Evolutionary conservation across 2,888 invertebrate species (phyloP).

Genomic region (Crioceris asparagi): DNA sequence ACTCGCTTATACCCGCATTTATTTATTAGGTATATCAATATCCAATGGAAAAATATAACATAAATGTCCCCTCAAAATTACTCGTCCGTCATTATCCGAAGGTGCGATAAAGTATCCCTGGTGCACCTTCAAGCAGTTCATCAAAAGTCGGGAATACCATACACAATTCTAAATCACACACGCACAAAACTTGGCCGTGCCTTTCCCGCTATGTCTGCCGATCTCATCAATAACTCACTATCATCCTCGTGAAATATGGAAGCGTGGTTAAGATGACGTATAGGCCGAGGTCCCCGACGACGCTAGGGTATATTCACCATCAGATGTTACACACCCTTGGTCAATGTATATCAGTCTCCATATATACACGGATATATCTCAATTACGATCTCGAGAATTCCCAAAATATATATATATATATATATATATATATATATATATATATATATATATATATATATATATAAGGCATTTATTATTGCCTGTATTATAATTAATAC

Average conservation of each 20-base stretch:
- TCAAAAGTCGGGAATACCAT: conserved; percentile 1
- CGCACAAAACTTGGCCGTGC: neutral
- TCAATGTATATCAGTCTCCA: conserved; percentile 11
- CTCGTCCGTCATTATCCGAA: too few species aligned
- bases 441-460: too few species aligned
- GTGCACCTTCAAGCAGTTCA: neutral
- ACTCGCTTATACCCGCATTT: too few species aligned
- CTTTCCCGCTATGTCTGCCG: conserved; percentile 1
- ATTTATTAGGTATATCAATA: too few species aligned
- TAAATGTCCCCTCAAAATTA: too few species aligned
- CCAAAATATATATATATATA: too few species aligned
- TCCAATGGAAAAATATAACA: too few species aligned
- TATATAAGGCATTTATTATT: too few species aligned
- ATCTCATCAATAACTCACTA: conserved; percentile 32
- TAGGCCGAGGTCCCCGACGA: conserved; percentile 19
- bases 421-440: too few species aligned
- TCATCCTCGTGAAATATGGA: conserved; percentile 31
- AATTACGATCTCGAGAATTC: conserved; percentile 12
- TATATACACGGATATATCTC: conserved; percentile 19
- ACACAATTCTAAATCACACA: conserved; percentile 11
- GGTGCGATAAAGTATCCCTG: too few species aligned
- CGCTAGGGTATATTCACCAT: too few species aligned
- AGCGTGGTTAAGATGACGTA: conserved; percentile 30
- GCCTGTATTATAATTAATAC: too few species aligned
- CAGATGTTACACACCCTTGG: conserved; percentile 14